Evolutionary conservation across 2,113 vertebrate species (phyloP).

Genomic region (Ursus arctos): DNA sequence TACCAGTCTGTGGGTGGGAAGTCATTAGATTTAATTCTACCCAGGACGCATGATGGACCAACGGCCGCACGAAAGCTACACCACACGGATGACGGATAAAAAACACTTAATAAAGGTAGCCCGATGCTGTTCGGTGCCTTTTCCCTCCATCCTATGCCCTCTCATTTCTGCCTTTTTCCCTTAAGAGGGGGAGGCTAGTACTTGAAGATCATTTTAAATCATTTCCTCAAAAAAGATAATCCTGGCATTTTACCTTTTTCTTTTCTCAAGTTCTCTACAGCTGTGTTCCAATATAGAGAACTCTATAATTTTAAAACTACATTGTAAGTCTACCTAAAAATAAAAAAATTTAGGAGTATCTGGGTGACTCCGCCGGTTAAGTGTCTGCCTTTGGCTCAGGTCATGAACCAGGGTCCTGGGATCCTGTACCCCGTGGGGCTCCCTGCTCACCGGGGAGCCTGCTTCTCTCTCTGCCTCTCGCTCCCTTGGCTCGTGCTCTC

Average conservation of each 20-base stretch:
- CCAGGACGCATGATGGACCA: background rate
- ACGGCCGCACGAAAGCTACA: no score
- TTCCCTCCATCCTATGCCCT: background rate
- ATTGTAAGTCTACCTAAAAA: background rate
- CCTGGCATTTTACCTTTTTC: background rate
- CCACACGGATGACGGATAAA: no score
- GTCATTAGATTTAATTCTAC: background rate
- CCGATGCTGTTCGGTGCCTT: background rate
- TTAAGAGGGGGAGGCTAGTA: background rate
- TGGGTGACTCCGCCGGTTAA: background rate
- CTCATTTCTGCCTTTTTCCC: background rate
- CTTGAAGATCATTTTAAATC: background rate
- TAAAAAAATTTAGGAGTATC: no score
- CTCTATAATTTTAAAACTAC: background rate
- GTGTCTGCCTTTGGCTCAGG: background rate
- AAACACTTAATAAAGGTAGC: background rate
- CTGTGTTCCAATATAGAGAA: background rate
- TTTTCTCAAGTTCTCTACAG: background rate
- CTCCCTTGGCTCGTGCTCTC: background rate
- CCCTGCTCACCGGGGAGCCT: no score
- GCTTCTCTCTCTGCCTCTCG: background rate
- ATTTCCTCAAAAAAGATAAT: conserved; percentile 3
- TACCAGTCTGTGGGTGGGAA: background rate
- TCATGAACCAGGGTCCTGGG: background rate
- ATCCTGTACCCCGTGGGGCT: background rate